Base-by-base conservation (phyloP, 2,888 invertebrate genomes). In the Epirrhoe alternata region DNA sequence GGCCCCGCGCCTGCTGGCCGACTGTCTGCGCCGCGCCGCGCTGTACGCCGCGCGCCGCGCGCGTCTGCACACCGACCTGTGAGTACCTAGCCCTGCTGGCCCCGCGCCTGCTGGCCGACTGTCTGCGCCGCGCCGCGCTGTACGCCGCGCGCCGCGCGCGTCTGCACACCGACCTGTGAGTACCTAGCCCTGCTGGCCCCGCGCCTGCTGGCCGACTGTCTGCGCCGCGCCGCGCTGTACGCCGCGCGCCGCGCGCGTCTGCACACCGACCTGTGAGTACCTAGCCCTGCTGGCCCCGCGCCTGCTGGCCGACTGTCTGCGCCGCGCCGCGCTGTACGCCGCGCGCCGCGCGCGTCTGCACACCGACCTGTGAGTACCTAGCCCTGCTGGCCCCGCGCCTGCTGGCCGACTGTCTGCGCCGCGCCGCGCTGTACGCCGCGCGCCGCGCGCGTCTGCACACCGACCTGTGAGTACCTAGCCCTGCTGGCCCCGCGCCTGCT, bases 211-310 rank as follows among this genome's bases (percentile, higher is more conserved):
- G 82, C 87, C 38, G 81, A 76, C 68, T 75, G 77, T 6, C 78
- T 86, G 70, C 93, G 98, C 62, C 97, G 98, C 86, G 98, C 98
- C 1, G 97, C 98, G 1, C 93, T 97, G 47, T 97, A 71, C 66
- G 75, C 74, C 54, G 76, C 83, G 10, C 64, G 79, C 2, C 74
- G 83, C 8, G 72, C 74, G 5, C 57, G 83, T 0, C 81, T 84
- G 74, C 73, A 82, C 73, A 81, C 85, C 38, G 86, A 87, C 75
- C 76, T 85, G 85, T 85, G 24, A 62, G 72, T 64, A 31, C 12
- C 0, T 6, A 58, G 97, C 42, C 12, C 52, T 63, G 75, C 77
- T 60, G 30, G 60, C 60, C 72, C 97, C 97, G 98, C 59, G 95
- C 77, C 79, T 83, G 73, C 79, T 87, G 74, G 82, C 87, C 38